Evolutionary conservation across 2,888 invertebrate species (phyloP).

Genomic region (Drosophila atroscutellata): DNA sequence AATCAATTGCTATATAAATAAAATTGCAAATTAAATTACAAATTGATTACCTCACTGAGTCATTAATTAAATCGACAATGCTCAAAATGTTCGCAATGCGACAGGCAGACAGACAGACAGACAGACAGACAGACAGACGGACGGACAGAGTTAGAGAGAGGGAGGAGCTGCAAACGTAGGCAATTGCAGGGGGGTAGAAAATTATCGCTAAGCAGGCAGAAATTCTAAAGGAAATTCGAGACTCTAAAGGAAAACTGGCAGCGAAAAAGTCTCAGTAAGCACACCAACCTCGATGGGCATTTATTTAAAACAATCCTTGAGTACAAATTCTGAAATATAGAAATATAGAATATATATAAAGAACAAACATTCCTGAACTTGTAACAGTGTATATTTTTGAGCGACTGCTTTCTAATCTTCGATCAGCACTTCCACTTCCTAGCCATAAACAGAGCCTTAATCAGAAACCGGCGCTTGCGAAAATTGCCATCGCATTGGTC

Average conservation of each 20-base stretch:
- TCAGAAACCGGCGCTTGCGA: not conserved
- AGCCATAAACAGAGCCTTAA: not conserved
- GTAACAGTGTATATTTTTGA: not conserved
- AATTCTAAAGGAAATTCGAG: too few relatives aligned
- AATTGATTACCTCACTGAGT: constrained; percentile 82
- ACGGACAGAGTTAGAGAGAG: not conserved
- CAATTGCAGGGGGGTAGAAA: not conserved
- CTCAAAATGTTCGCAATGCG: constrained; percentile 24
- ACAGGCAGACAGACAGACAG: not conserved
- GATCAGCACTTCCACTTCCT: not conserved
- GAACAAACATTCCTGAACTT: not conserved
- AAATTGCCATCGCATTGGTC: constrained; percentile 9
- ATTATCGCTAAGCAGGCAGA: not conserved
- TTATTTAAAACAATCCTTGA: too few relatives aligned
- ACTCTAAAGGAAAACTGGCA: not conserved
- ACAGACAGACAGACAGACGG: not conserved
- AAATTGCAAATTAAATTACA: constrained; percentile 82
- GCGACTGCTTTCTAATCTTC: not conserved
- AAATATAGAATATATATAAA: not conserved
- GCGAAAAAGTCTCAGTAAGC: too few relatives aligned
- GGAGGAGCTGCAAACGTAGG: not conserved
- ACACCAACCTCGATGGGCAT: too few relatives aligned
- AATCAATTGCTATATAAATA: constrained; percentile 82
- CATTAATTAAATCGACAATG: constrained; percentile 77
- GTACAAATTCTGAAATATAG: too few relatives aligned